phyloP scores from a whole-genome alignment of 2,113 vertebrate species.

The Apus apus region DNA sequence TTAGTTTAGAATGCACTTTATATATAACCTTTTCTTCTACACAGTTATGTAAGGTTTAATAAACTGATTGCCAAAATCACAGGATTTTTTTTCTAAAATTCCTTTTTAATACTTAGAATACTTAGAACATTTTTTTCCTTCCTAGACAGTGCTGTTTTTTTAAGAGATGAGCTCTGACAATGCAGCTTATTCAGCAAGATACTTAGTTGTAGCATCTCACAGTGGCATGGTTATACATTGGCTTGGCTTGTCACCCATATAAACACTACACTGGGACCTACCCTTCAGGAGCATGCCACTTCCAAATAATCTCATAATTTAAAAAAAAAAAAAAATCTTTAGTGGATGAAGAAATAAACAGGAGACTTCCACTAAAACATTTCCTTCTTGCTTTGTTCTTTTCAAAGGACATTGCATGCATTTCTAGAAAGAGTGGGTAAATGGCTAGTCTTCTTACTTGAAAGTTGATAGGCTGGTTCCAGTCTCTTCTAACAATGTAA shows the following conservation, averaged over 20 bases:
- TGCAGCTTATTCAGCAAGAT: not conserved
- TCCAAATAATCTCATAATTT: not conserved
- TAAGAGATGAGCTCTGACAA: not conserved
- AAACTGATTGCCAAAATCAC: not conserved
- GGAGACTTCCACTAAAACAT: not conserved
- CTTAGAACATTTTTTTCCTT: not conserved
- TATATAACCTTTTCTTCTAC: constrained; percentile 21
- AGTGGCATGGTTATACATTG: not conserved
- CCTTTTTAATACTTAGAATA: not conserved
- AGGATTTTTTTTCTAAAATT: not conserved
- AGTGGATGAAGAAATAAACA: not conserved
- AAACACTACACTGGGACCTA: not conserved
- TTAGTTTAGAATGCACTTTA: constrained; percentile 36
- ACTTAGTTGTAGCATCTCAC: not conserved
- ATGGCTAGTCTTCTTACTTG: not conserved
- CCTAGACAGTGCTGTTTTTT: not conserved
- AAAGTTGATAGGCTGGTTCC: not conserved
- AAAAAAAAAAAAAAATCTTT: not conserved
- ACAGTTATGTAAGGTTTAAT: constrained; percentile 23
- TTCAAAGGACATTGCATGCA: not conserved
- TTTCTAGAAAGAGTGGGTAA: not conserved
- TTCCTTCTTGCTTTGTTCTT: not conserved
- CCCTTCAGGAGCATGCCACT: not conserved
- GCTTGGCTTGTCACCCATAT: not conserved
- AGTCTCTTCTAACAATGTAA: not conserved